A percentile compares a stretch with the other conserved stretches of the same genome.
Evolutionary conservation across 2,113 vertebrate genomes (phyloP).

Genomic region (Azemiops feae): DNA sequence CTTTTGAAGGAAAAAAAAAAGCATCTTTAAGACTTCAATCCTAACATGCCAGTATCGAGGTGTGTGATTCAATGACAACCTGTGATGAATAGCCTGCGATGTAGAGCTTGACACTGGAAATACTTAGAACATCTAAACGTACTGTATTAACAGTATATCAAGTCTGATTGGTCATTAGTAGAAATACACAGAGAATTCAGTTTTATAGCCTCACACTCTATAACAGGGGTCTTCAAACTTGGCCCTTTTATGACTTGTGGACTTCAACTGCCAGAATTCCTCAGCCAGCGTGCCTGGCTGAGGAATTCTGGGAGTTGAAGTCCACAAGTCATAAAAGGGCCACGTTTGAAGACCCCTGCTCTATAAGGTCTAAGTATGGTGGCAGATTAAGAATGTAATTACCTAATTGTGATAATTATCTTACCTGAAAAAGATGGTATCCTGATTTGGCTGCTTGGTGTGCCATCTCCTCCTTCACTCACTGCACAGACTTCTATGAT

Average conservation of each 20-base stretch:
- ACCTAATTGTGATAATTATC: background rate
- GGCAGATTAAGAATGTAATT: background rate
- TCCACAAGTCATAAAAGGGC: too few species aligned
- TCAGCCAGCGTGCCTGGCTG: too few species aligned
- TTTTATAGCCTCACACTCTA: background rate
- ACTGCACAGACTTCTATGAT: conserved; percentile 89
- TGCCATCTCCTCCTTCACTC: conserved; percentile 92
- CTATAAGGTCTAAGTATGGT: background rate
- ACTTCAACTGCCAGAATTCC: too few species aligned
- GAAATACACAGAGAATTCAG: background rate
- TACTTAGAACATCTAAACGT: background rate
- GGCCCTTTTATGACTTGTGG: too few species aligned
- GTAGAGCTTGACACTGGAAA: background rate
- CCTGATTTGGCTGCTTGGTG: conserved; percentile 85
- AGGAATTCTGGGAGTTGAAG: too few species aligned
- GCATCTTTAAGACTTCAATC: background rate
- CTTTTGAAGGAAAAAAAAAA: background rate
- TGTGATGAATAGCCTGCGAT: background rate
- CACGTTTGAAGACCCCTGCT: too few species aligned
- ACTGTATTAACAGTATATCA: background rate
- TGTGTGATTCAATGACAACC: background rate
- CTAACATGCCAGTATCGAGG: background rate
- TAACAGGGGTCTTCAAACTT: too few species aligned
- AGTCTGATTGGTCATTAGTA: background rate
- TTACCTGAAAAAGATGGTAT: conserved; percentile 91